Evolutionary conservation across 2,113 vertebrate species (phyloP).

Genomic region (Dunckerocampus dactyliophorus): DNA sequence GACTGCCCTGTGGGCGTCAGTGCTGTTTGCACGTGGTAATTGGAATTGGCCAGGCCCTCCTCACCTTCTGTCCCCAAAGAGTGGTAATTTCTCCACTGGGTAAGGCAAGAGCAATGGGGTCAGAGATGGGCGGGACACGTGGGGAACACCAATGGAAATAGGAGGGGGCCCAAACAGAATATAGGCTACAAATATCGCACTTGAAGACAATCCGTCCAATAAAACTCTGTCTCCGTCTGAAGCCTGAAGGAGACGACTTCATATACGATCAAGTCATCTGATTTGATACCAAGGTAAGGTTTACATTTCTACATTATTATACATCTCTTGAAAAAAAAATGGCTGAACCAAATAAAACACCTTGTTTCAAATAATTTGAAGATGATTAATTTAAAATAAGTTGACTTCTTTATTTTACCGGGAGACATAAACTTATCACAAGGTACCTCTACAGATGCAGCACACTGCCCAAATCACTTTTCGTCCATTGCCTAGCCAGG

Average conservation of each 20-base stretch:
- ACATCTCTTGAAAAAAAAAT: too few species aligned
- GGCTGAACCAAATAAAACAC: too few species aligned
- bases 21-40: constrained; percentile 67
- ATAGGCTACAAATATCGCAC: constrained; percentile 37
- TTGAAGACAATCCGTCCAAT: constrained; percentile 8
- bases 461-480: too few species aligned
- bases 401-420: neutral
- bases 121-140: constrained; percentile 23
- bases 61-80: constrained; percentile 18
- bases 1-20: constrained; percentile 9
- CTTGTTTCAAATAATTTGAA: too few species aligned
- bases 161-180: constrained; percentile 1
- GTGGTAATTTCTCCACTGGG: constrained; percentile 31
- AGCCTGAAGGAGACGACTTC: neutral
- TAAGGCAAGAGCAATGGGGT: constrained; percentile 27
- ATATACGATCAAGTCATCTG: neutral
- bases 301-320: neutral
- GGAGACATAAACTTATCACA: too few species aligned
- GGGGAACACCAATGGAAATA: neutral
- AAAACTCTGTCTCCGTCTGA: neutral
- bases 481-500: too few species aligned
- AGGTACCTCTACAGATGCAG: too few species aligned
- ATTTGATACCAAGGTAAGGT: neutral
- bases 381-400: too few species aligned
- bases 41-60: constrained; percentile 41